Base-by-base conservation (phyloP, 2,888 invertebrate species). In the Trachelus stipa region DNA sequence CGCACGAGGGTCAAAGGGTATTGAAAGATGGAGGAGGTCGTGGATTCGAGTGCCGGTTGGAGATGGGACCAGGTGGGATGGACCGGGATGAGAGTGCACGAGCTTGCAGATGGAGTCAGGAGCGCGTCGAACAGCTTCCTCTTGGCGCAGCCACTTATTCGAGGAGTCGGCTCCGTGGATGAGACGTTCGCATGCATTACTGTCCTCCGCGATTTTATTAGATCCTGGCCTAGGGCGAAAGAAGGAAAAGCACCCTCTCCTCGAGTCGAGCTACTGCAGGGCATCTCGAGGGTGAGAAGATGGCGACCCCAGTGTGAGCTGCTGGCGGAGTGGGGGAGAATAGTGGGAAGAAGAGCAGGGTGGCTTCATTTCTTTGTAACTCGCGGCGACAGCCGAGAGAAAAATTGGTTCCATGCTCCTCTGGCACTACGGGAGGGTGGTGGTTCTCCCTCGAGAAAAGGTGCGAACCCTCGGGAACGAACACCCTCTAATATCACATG, bases 401-500 rank as follows among this genome's bases (percentile, higher is more conserved):
- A 90, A 90, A 90, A 90, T 90, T 90, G 90, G 88, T 86, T 88
- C 83, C 76, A 76, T 78, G 80, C 79, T 78, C 76, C 71, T 4
- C 31, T 71, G 33, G 12, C 71, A 56, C 23, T 56, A 23, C 3
- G 71, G 71, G 71, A 33, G 31, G 71, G 4, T 9, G 71, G 35
- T 2, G 71, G 71, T 71, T 56, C 75, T 68, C 31, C 40, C 71
- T 12, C 37, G 33, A 71, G 68, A 34, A 37, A 69, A 77, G 75
- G 79, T 73, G 77, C 77, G 71, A 78, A 69, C 73, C 76, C 69
- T 76, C 74, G 37, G 71, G 71, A 34, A 31, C 12, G 31, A 34
- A 81, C 86, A 85, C 85, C 82, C 85, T 87, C 87, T 89, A 90
- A 90, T 90, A 90, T 90, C 88, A 86, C 87, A 88, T 90, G 90